A percentile compares a stretch with the other conserved stretches of the same genome.
phyloP scores from a whole-genome alignment of 2,113 vertebrate genomes.

The Oreocharis arfaki region DNA sequence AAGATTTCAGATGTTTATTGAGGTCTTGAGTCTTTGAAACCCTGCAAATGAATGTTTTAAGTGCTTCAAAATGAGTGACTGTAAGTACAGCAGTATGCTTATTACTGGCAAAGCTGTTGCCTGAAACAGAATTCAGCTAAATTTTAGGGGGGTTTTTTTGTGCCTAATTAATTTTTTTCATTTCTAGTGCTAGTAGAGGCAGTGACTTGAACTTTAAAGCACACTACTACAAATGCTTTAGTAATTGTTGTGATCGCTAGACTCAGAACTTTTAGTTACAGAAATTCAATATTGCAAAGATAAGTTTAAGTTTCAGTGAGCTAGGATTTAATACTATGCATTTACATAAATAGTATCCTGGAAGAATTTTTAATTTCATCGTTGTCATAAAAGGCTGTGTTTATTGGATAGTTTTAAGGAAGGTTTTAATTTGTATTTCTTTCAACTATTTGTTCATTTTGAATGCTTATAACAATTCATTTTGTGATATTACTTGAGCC shows the following conservation, averaged over 20 bases:
- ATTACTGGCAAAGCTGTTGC: not conserved
- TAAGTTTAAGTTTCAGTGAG: not conserved
- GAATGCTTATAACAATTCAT: not conserved
- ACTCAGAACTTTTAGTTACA: not conserved
- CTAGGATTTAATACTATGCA: not conserved
- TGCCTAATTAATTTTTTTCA: not conserved
- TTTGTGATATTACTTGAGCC: not conserved
- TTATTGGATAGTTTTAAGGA: not conserved
- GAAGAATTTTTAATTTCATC: not conserved
- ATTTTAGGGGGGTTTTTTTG: not conserved
- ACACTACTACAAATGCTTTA: not conserved
- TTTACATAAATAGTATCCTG: not conserved
- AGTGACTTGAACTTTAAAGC: not conserved
- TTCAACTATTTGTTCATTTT: not conserved
- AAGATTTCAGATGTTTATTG: constrained; percentile 32
- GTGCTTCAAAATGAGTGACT: not conserved
- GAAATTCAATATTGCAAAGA: not conserved
- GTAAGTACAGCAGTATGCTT: not conserved
- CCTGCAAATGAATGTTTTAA: constrained; percentile 1
- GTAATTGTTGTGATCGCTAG: not conserved
- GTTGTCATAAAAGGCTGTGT: not conserved
- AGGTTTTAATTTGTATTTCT: not conserved
- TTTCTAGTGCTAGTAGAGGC: not conserved
- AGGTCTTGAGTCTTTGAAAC: constrained; percentile 40
- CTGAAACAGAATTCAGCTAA: not conserved